Conservation (phyloP, 2,113 vertebrate species). For the Amphiprion percula region DNA sequence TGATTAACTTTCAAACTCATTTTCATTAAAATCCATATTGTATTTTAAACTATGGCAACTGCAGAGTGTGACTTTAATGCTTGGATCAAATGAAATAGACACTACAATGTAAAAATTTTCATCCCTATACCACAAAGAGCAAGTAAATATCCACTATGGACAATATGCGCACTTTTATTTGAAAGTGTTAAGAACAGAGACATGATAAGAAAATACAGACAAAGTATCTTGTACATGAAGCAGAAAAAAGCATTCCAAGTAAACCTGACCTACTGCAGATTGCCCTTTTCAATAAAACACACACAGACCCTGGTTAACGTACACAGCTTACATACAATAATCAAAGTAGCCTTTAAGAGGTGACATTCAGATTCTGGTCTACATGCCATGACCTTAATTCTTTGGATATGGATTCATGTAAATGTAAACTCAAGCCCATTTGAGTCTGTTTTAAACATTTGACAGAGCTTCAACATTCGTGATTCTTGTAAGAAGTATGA, state of each 20-base stretch:
- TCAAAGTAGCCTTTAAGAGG: neutral
- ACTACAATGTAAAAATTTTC: neutral
- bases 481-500: neutral
- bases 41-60: too few relatives aligned
- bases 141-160: neutral
- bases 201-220: slow-evolving; percentile 6
- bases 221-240: neutral
- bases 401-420: neutral
- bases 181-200: slow-evolving; percentile 41
- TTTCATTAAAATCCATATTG: too few relatives aligned
- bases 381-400: neutral
- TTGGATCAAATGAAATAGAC: neutral
- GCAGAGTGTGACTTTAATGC: too few relatives aligned
- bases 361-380: slow-evolving; percentile 9
- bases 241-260: slow-evolving; percentile 3
- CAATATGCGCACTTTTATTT: slow-evolving; percentile 51
- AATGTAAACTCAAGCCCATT: neutral
- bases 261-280: slow-evolving; percentile 2
- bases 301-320: neutral
- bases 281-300: neutral
- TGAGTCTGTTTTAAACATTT: neutral
- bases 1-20: too few relatives aligned
- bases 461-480: neutral
- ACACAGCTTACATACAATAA: neutral
- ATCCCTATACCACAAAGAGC: neutral